These are phyloP conservation scores for Dasypogon diadema DNA, from an alignment of 2,888 invertebrate genomes.

Conservation along the genomic window DNA sequence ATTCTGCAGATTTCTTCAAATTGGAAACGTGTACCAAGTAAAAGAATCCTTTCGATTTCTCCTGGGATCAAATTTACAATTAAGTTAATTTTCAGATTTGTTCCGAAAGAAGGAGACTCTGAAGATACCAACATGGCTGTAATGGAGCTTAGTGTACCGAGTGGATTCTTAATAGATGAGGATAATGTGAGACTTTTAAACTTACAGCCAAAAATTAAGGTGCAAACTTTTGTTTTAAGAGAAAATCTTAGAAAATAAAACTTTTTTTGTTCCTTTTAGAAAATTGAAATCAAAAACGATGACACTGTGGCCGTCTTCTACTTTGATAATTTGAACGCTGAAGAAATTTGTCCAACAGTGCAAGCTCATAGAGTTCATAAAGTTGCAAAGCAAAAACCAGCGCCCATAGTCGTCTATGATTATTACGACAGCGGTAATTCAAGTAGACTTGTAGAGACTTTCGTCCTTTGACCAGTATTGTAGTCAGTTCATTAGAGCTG, in stretches of 20 bases:
- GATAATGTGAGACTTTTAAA: slow-evolving; percentile 76
- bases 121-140: slow-evolving; percentile 88
- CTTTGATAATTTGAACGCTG: slow-evolving; percentile 75
- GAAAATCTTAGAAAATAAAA: too few relatives aligned
- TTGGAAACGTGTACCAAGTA: too few relatives aligned
- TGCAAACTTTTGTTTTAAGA: background rate
- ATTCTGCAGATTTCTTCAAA: slow-evolving; percentile 75
- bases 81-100: slow-evolving; percentile 70
- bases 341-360: slow-evolving; percentile 85
- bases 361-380: slow-evolving; percentile 85
- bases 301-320: slow-evolving; percentile 77
- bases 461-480: too few relatives aligned
- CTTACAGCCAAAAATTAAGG: background rate
- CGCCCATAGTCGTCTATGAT: slow-evolving; percentile 86
- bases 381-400: slow-evolving; percentile 88
- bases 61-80: slow-evolving; percentile 67
- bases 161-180: slow-evolving; percentile 87
- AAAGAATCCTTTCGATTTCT: too few relatives aligned
- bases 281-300: slow-evolving; percentile 77
- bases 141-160: slow-evolving; percentile 89
- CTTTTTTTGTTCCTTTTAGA: slow-evolving; percentile 61
- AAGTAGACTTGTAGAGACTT: too few relatives aligned
- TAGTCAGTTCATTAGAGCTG: too few relatives aligned
- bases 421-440: slow-evolving; percentile 90
- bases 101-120: slow-evolving; percentile 70